Evolutionary conservation across 2,113 vertebrate genomes (phyloP).

Genomic region (Motacilla tschutschensis): DNA sequence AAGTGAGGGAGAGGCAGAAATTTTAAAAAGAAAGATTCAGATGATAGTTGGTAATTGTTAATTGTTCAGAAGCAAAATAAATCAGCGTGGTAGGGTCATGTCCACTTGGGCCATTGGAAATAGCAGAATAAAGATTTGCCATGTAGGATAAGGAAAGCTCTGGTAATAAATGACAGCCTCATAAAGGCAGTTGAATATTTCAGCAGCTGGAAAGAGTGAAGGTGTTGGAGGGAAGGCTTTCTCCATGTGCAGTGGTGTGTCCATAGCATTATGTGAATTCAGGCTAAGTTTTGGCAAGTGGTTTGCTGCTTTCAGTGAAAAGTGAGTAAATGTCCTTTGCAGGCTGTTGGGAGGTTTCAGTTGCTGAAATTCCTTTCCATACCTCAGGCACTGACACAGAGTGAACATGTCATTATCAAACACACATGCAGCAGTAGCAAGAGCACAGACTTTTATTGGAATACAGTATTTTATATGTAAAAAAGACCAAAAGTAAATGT

Average conservation of each 20-base stretch:
- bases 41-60: background rate
- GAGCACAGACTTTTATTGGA: background rate
- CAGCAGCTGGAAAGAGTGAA: background rate
- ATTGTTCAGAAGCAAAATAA: background rate
- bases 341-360: background rate
- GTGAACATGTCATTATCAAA: background rate
- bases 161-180: background rate
- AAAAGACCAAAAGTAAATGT: background rate
- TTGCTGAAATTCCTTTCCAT: background rate
- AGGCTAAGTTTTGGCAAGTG: background rate
- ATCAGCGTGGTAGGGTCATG: background rate
- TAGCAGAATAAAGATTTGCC: background rate
- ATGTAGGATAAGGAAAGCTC: background rate
- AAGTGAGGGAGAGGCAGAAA: background rate
- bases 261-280: background rate
- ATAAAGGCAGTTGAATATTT: background rate
- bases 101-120: background rate
- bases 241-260: rapidly evolving
- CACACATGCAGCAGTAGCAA: background rate
- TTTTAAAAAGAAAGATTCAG: background rate
- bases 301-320: background rate
- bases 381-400: background rate
- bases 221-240: background rate
- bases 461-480: background rate
- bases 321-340: background rate